Evolutionary conservation across 2,888 invertebrate species (phyloP).

Genomic region (Galerucella nymphaeae): DNA sequence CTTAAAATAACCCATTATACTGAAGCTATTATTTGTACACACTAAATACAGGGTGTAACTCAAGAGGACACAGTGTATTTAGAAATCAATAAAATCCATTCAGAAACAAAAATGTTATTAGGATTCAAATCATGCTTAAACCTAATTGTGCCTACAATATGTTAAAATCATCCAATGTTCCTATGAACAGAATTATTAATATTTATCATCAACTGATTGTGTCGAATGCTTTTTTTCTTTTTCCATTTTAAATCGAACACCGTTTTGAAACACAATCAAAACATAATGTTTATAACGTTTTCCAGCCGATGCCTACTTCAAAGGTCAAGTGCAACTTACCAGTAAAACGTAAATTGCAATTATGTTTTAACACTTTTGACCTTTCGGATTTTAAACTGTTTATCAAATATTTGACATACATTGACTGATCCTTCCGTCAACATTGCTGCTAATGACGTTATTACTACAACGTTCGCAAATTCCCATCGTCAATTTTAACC

Average conservation of each 20-base stretch:
- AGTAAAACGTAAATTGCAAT: slow-evolving; percentile 4
- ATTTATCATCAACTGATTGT: too few species aligned
- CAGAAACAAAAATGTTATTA: too few species aligned
- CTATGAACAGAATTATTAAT: too few species aligned
- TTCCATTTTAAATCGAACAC: neutral
- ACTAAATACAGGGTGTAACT: too few species aligned
- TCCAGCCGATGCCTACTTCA: neutral
- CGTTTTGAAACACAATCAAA: neutral
- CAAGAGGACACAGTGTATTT: too few species aligned
- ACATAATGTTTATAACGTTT: neutral
- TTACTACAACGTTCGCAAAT: slow-evolving; percentile 19
- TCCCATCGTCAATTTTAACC: slow-evolving; percentile 22
- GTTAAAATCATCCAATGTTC: too few species aligned
- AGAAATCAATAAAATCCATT: too few species aligned
- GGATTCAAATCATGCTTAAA: too few species aligned
- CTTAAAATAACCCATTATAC: too few species aligned
- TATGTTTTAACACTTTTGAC: slow-evolving; percentile 1
- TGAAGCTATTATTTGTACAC: too few species aligned
- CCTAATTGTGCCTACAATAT: too few species aligned
- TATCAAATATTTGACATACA: slow-evolving; percentile 1
- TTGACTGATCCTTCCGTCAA: slow-evolving; percentile 21
- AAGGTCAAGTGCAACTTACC: slow-evolving; percentile 7
- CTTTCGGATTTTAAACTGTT: neutral
- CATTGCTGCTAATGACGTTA: slow-evolving; percentile 18
- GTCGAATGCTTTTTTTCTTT: neutral